Evolutionary conservation across 23 tunicate species (phyloP).

Genomic region (Halocynthia roretzi): DNA sequence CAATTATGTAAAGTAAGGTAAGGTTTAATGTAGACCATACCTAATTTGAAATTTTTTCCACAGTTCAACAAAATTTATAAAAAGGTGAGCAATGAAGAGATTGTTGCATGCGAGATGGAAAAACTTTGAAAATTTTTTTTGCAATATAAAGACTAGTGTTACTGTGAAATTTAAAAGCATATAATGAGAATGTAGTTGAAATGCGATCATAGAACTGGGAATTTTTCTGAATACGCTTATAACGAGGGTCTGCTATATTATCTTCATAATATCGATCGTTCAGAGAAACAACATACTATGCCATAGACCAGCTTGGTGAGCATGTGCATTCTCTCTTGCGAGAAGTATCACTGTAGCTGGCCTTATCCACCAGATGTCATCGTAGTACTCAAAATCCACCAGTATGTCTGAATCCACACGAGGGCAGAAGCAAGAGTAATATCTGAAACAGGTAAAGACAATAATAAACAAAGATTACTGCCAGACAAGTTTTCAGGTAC

Average conservation of each 20-base stretch:
- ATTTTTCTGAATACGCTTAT: too few relatives aligned
- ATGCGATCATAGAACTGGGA: too few relatives aligned
- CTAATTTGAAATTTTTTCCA: too few relatives aligned
- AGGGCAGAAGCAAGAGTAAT: constrained; percentile 39
- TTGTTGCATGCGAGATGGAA: too few relatives aligned
- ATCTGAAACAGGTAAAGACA: constrained; percentile 10
- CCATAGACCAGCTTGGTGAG: constrained; percentile 44
- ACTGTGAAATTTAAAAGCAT: too few relatives aligned
- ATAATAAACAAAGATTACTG: neutral
- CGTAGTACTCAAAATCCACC: constrained; percentile 50
- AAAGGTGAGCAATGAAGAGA: neutral
- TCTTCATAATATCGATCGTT: too few relatives aligned
- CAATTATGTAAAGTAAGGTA: too few relatives aligned
- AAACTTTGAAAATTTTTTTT: too few relatives aligned
- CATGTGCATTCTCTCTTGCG: constrained; percentile 47
- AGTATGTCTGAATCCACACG: constrained; percentile 17
- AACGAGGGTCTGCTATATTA: too few relatives aligned
- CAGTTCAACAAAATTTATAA: neutral
- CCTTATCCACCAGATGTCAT: constrained; percentile 68
- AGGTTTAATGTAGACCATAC: too few relatives aligned
- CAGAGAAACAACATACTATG: constrained; percentile 18
- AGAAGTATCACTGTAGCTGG: constrained; percentile 50
- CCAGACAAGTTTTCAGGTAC: neutral
- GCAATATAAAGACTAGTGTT: too few relatives aligned
- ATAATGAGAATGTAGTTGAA: too few relatives aligned